Evolutionary conservation across 2,888 invertebrate genomes (phyloP).

Genomic region (Dynastes maya): DNA sequence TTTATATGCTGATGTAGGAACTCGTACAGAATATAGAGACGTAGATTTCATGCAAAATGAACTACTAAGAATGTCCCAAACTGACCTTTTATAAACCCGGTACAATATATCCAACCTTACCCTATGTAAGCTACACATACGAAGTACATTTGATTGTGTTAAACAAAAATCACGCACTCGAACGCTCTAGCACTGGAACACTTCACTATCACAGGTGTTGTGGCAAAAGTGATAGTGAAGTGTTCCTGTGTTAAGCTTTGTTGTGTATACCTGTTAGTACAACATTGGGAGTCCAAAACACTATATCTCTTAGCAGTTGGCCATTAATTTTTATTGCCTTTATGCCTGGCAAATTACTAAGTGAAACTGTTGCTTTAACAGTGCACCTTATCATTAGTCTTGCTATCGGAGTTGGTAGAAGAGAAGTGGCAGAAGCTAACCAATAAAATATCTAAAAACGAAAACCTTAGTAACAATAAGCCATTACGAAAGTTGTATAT

Average conservation of each 20-base stretch:
- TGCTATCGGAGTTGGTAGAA: slow-evolving; percentile 36
- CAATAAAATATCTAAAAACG: slow-evolving; percentile 47
- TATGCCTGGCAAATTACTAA: slow-evolving; percentile 49
- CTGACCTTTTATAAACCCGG: too few species aligned
- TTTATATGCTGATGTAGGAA: not conserved
- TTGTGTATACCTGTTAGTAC: slow-evolving; percentile 31
- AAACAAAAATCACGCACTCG: not conserved
- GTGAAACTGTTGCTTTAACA: slow-evolving; percentile 30
- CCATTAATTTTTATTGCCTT: slow-evolving; percentile 31
- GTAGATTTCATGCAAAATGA: too few species aligned
- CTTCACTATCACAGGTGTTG: not conserved
- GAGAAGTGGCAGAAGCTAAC: not conserved
- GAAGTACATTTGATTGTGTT: not conserved
- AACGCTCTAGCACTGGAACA: not conserved
- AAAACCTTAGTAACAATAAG: too few species aligned
- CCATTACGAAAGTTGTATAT: too few species aligned
- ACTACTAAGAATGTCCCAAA: too few species aligned
- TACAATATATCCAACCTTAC: too few species aligned
- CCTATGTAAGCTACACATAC: not conserved
- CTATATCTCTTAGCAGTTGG: slow-evolving; percentile 32
- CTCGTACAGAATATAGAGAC: not conserved
- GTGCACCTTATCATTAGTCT: not conserved
- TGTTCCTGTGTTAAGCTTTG: not conserved
- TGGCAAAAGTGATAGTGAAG: not conserved
- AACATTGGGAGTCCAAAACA: slow-evolving; percentile 48